These are phyloP conservation scores for Pseudorhombus dupliciocellatus DNA, from an alignment of 2,113 vertebrate species.

Conservation along the genomic window DNA sequence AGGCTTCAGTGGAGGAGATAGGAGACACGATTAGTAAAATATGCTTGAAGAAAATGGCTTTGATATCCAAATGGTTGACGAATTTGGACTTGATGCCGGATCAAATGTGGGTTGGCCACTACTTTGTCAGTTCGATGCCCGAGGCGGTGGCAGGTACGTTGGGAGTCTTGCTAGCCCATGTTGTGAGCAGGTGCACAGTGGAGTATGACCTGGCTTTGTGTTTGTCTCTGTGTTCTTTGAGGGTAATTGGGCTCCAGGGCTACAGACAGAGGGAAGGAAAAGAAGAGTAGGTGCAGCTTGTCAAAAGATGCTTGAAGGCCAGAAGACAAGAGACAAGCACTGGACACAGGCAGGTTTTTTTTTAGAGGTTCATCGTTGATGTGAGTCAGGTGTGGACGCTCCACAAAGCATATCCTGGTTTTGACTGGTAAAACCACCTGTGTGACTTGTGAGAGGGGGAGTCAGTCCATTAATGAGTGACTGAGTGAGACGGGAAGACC, in stretches of 20 bases:
- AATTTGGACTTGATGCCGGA: constrained; percentile 41
- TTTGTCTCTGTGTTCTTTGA: constrained; percentile 68
- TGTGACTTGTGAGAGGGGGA: background rate
- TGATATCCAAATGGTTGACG: constrained; percentile 33
- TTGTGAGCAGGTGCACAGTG: constrained; percentile 48
- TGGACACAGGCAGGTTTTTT: constrained; percentile 34
- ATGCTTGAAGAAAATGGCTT: constrained; percentile 24
- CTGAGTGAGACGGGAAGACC: constrained; percentile 7
- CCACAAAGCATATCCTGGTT: background rate
- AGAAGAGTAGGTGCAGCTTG: constrained; percentile 52
- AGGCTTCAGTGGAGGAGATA: constrained; percentile 32
- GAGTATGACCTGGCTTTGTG: constrained; percentile 65
- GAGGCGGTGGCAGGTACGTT: constrained; percentile 51
- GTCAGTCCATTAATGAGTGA: constrained; percentile 16
- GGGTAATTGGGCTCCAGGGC: constrained; percentile 77
- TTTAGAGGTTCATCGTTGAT: constrained; percentile 28
- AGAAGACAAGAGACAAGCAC: constrained; percentile 38
- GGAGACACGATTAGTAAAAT: constrained; percentile 50
- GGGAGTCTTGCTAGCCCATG: constrained; percentile 55
- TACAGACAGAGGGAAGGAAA: constrained; percentile 35
- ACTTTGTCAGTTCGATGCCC: constrained; percentile 40
- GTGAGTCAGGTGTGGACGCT: constrained; percentile 10
- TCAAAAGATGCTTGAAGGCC: constrained; percentile 33
- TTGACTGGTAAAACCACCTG: background rate
- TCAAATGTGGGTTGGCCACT: constrained; percentile 37